Base-by-base conservation (phyloP, 2,888 invertebrate genomes). In the Latrodectus hesperus region DNA sequence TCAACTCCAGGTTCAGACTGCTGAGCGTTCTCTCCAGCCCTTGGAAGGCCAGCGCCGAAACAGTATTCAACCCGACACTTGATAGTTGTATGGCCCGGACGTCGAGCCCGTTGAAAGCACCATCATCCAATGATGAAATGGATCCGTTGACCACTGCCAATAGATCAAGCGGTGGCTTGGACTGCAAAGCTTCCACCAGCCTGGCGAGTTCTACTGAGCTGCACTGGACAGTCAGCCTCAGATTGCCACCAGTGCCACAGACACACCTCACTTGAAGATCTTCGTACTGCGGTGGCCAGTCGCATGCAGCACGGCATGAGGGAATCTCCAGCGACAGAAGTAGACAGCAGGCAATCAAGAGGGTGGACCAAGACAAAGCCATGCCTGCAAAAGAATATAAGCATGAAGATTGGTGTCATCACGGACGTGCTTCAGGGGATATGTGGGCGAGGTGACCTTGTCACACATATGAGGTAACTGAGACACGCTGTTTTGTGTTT, bases 141-240 rank as follows among this genome's bases (percentile, higher is more conserved):
- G 96, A 96, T 78, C 97, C 96, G 93, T 97, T 97, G 93, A 97
- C 97, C 89, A 98, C 94, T 92, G 97, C 97, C 65, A 98, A 94
- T 90, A 97, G 94, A 92, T 97, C 97, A 90, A 98, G 95, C 94
- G 93, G 95, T 94, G 89, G 87, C 26, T 90, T 75, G 10, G 84
- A 88, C 52, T 91, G 90, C 14, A 92, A 89, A 52, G 96, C 95
- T 84, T 94, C 93, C 90, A 97, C 92, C n/a, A 98, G 93, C 90
- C 94, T 94, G 11, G 85, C 80, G 55, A 91, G 88, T 67, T 90
- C 88, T 26, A 91, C 90, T 0, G 90, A 88, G 6, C 89, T 79
- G 84, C 90, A 91, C 65, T 91, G 90, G 52, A 91, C 87, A 76
- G 90, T 89, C 60, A 91, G 76, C 49, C 90, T 72, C 68, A 89